These are phyloP conservation scores for Mythimna lalbum DNA, from an alignment of 2,888 invertebrate species.

Conservation along the genomic window DNA sequence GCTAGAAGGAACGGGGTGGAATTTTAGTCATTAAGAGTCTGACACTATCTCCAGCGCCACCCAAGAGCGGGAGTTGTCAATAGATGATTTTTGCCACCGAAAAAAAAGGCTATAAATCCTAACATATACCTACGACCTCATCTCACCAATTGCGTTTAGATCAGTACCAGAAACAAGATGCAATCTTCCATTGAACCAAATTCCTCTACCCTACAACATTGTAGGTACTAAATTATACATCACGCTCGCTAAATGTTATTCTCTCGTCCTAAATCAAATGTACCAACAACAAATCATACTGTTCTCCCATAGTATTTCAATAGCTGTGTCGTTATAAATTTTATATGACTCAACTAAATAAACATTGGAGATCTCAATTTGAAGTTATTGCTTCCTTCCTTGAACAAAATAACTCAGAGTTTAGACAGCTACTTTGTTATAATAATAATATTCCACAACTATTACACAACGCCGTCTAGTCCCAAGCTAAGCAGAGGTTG, in stretches of 20 bases:
- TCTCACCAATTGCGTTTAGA: neutral
- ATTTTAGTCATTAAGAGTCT: no score
- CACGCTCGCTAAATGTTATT: conserved; percentile 21
- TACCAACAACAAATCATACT: conserved; percentile 21
- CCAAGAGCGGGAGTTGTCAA: no score
- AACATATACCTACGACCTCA: no score
- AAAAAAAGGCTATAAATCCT: no score
- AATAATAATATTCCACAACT: no score
- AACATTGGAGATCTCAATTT: conserved; percentile 45
- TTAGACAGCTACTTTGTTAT: conserved; percentile 13
- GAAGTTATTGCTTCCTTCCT: conserved; percentile 55
- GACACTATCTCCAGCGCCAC: no score
- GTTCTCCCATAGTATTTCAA: conserved; percentile 27
- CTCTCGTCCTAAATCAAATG: conserved; percentile 17
- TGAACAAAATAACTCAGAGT: conserved; percentile 10
- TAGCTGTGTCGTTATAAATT: conserved; percentile 22
- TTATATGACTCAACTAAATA: conserved; percentile 40
- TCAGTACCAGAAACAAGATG: neutral
- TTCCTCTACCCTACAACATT: conserved; percentile 3
- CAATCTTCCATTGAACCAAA: neutral
- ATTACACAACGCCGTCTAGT: no score
- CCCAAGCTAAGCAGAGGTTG: no score
- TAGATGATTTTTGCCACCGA: no score
- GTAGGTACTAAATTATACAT: conserved; percentile 36
- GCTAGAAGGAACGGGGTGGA: no score